phyloP scores from a whole-genome alignment of 2,113 vertebrate species.

The Sinocyclocheilus maitianheensis region DNA sequence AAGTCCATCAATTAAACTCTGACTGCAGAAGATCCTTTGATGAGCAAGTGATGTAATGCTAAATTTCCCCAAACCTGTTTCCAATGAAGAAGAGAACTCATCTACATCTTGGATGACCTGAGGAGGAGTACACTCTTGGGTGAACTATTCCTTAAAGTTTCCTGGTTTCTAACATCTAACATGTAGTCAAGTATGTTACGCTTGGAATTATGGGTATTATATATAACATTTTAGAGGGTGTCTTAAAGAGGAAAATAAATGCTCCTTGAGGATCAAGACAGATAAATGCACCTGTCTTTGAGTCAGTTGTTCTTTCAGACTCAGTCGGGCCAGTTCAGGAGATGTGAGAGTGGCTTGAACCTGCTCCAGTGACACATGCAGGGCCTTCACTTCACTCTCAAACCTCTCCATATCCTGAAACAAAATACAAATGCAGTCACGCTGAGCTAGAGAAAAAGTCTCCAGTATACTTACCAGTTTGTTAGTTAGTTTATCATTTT shows the following conservation, averaged over 20 bases:
- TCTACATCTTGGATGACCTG: too few species aligned
- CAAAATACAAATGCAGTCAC: slow-evolving; percentile 17
- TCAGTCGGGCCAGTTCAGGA: slow-evolving; percentile 90
- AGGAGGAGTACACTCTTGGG: too few species aligned
- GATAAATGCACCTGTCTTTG: slow-evolving; percentile 85
- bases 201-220: background rate
- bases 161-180: background rate
- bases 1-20: too few species aligned
- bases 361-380: slow-evolving; percentile 87
- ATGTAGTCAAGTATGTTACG: background rate
- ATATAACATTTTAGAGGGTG: background rate
- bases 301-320: slow-evolving; percentile 92
- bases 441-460: background rate
- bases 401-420: slow-evolving; percentile 90
- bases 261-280: background rate
- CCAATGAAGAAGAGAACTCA: background rate
- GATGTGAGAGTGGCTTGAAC: slow-evolving; percentile 87
- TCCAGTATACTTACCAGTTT: background rate
- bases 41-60: too few species aligned
- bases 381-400: slow-evolving; percentile 85
- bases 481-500: too few species aligned
- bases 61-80: too few species aligned
- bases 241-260: background rate
- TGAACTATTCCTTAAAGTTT: too few species aligned
- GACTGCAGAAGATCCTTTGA: too few species aligned